A percentile compares a stretch with the other conserved stretches of the same genome.
phyloP scores from a whole-genome alignment of 2,888 invertebrate species.

The Escarpia spicata region DNA sequence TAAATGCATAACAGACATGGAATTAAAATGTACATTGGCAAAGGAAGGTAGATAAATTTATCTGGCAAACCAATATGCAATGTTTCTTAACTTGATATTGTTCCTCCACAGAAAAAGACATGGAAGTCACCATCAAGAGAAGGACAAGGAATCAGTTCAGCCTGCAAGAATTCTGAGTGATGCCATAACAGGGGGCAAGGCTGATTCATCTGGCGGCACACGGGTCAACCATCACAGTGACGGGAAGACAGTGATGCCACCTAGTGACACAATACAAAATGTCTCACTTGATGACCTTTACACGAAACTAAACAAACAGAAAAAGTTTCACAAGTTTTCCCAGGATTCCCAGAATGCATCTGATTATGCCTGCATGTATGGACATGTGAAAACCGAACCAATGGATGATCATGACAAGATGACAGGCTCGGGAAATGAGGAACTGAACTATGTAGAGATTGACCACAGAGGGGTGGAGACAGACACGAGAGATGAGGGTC shows the following conservation, averaged over 20 bases:
- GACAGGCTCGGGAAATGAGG: background rate
- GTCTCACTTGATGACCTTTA: background rate
- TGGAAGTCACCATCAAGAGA: background rate
- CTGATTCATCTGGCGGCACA: background rate
- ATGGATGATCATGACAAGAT: background rate
- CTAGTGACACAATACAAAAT: background rate
- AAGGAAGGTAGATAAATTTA: background rate
- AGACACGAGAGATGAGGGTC: background rate
- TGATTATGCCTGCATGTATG: background rate
- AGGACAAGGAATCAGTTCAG: background rate
- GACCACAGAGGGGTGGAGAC: background rate
- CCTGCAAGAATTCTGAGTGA: background rate
- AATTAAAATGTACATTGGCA: background rate
- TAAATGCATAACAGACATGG: background rate
- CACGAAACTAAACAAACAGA: background rate
- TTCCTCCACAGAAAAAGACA: background rate
- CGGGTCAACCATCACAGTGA: background rate
- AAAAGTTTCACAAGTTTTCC: background rate
- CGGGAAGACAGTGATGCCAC: background rate
- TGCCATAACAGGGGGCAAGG: background rate
- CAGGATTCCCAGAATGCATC: constrained; percentile 1
- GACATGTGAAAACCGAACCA: background rate
- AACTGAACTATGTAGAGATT: background rate
- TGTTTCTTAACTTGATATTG: background rate
- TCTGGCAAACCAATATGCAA: no score